phyloP scores from a whole-genome alignment of 1,140 invertebrate species.

The Tenebrio molitor region DNA sequence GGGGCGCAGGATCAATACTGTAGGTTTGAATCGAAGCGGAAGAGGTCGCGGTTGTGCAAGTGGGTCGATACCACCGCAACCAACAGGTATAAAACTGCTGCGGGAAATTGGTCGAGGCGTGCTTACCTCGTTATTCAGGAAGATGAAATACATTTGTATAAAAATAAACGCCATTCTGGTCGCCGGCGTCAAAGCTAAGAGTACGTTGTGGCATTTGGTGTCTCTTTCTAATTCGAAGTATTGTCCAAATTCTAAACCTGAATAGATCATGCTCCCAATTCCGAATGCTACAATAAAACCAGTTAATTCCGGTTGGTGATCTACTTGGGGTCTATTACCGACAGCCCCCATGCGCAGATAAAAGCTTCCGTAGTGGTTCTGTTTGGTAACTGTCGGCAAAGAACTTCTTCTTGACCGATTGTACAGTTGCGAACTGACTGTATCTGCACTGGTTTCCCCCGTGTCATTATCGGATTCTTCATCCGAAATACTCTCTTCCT shows the following conservation, averaged over 20 bases:
- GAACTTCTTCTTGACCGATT: slow-evolving; percentile 70
- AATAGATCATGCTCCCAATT: slow-evolving; percentile 88
- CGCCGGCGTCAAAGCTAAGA: slow-evolving; percentile 88
- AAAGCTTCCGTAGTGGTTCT: slow-evolving; percentile 91
- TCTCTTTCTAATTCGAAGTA: slow-evolving; percentile 91
- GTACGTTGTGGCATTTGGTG: slow-evolving; percentile 83
- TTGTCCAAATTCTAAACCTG: slow-evolving; percentile 93
- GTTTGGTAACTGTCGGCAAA: slow-evolving; percentile 68
- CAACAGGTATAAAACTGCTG: slow-evolving; percentile 5
- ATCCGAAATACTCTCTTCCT: slow-evolving; percentile 56
- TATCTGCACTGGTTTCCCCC: slow-evolving; percentile 67
- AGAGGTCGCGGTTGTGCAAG: neutral
- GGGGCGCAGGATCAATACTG: neutral
- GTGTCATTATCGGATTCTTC: slow-evolving; percentile 62
- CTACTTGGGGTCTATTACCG: slow-evolving; percentile 69
- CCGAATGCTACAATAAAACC: slow-evolving; percentile 80
- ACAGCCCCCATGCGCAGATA: slow-evolving; percentile 94
- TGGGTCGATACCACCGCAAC: slow-evolving; percentile 1
- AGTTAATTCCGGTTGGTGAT: neutral
- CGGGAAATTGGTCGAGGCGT: slow-evolving; percentile 6
- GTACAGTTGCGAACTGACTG: slow-evolving; percentile 68
- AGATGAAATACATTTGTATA: slow-evolving; percentile 98
- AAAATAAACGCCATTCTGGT: slow-evolving; percentile 95
- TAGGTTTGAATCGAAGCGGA: neutral
- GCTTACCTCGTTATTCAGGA: slow-evolving; percentile 71